A percentile compares a stretch with the other conserved stretches of the same genome.
Conservation (phyloP, 2,797 vertebrate genomes). For the Syngnathus acus region DNA sequence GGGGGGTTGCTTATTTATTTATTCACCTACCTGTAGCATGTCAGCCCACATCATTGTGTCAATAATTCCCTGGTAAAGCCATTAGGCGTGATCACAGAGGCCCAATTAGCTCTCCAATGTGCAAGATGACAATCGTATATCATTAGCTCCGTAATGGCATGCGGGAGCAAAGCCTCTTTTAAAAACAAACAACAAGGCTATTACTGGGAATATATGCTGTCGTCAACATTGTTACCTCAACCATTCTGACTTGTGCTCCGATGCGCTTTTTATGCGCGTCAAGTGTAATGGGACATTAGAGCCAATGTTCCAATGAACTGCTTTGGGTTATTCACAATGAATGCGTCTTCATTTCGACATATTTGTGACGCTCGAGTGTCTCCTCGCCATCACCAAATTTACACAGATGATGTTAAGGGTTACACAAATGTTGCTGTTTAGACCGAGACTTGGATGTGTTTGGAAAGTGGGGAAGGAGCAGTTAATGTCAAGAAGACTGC, state of each 20-base stretch:
- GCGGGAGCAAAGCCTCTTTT: conserved; percentile 56
- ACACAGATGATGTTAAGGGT: conserved; percentile 8
- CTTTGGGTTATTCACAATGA: conserved; percentile 35
- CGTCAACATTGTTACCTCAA: conserved; percentile 39
- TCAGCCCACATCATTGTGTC: conserved; percentile 68
- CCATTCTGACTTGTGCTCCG: conserved; percentile 47
- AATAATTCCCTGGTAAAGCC: conserved; percentile 77
- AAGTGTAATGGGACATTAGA: conserved; percentile 56
- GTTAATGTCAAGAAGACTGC: conserved; percentile 44
- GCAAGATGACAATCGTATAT: conserved; percentile 68
- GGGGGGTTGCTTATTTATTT: conserved; percentile 71
- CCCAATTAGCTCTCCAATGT: conserved; percentile 69
- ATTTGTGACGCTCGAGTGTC: conserved; percentile 28
- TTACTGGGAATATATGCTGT: conserved; percentile 56
- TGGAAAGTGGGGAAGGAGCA: conserved; percentile 21
- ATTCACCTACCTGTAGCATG: conserved; percentile 72
- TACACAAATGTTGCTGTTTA: conserved; percentile 21
- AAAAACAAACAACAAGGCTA: conserved; percentile 66
- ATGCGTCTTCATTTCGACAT: conserved; percentile 45
- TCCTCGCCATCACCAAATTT: conserved; percentile 25
- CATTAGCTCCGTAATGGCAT: conserved; percentile 66
- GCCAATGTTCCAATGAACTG: conserved; percentile 45
- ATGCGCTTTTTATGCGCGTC: conserved; percentile 45
- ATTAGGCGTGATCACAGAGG: conserved; percentile 69
- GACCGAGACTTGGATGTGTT: conserved; percentile 20